Evolutionary conservation across 2,888 invertebrate species (phyloP).

Genomic region (Pandemis cinnamomeana): DNA sequence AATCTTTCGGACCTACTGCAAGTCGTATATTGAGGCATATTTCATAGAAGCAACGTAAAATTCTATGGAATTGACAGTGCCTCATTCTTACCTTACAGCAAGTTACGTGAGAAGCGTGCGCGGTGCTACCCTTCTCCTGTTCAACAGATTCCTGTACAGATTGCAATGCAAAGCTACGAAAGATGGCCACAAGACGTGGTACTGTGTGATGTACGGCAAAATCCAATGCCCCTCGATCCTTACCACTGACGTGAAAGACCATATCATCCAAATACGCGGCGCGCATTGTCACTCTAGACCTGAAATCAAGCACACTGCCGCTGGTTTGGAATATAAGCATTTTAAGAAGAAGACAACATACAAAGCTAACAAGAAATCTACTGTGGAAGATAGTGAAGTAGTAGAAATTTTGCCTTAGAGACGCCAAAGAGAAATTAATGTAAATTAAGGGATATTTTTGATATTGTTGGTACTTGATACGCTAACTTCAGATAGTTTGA

Average conservation of each 20-base stretch:
- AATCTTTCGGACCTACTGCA: neutral
- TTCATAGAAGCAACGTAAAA: neutral
- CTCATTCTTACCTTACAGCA: constrained; percentile 51
- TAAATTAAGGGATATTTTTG: too few relatives aligned
- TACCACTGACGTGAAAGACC: constrained; percentile 53
- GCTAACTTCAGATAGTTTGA: too few relatives aligned
- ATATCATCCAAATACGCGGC: constrained; percentile 57
- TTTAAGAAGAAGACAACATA: constrained; percentile 23
- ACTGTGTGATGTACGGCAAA: constrained; percentile 59
- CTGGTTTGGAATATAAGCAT: constrained; percentile 50
- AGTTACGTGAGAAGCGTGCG: constrained; percentile 55
- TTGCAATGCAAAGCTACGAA: constrained; percentile 55
- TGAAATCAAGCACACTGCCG: constrained; percentile 49
- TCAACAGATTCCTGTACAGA: constrained; percentile 53
- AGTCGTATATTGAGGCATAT: neutral
- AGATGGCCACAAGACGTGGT: constrained; percentile 58
- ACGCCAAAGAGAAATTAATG: neutral
- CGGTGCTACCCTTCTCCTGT: constrained; percentile 56
- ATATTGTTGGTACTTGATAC: too few relatives aligned
- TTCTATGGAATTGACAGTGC: neutral
- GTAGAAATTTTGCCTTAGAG: constrained; percentile 38
- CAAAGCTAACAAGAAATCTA: neutral
- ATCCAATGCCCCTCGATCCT: constrained; percentile 55
- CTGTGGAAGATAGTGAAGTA: constrained; percentile 19
- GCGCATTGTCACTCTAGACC: constrained; percentile 57